Evolutionary conservation across 1,140 invertebrate genomes (phyloP).

Genomic region (Paracyclopina nana): DNA sequence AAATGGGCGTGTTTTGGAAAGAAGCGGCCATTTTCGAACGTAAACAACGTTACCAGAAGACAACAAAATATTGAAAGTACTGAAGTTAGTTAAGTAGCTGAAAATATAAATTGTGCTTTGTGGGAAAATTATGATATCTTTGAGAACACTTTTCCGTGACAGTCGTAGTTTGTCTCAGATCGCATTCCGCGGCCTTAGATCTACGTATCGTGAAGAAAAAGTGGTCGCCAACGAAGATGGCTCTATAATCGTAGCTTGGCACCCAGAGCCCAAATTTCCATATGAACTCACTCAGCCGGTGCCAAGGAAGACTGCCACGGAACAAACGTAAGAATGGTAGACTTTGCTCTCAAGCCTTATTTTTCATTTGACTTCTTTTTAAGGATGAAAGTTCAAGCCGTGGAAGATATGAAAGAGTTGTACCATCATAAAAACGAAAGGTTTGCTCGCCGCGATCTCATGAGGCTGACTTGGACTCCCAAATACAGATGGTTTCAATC

Average conservation of each 20-base stretch:
- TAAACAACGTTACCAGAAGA: too few species aligned
- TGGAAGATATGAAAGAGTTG: constrained; percentile 36
- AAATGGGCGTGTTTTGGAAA: too few species aligned
- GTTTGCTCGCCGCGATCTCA: constrained; percentile 41
- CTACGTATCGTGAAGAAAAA: background rate
- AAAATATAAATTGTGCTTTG: too few species aligned
- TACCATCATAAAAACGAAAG: constrained; percentile 41
- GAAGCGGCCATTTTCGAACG: too few species aligned
- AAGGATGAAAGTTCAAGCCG: constrained; percentile 34
- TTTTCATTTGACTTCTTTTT: constrained; percentile 32
- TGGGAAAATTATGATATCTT: too few species aligned
- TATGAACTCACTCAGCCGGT: constrained; percentile 60
- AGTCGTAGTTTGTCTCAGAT: too few species aligned
- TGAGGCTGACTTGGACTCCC: constrained; percentile 50
- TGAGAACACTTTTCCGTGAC: too few species aligned
- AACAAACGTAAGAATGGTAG: constrained; percentile 21
- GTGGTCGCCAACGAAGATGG: constrained; percentile 30
- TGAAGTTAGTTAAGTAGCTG: too few species aligned
- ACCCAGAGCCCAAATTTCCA: constrained; percentile 55
- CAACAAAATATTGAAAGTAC: too few species aligned
- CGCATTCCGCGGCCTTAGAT: background rate
- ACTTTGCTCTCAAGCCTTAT: constrained; percentile 15
- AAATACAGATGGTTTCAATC: constrained; percentile 57
- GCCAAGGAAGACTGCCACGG: constrained; percentile 26
- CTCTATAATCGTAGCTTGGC: constrained; percentile 62